A percentile compares a stretch with the other conserved stretches of the same genome.
These are phyloP conservation scores for Gila orcuttii DNA, from an alignment of 2,113 vertebrate species.

Conservation along the genomic window DNA sequence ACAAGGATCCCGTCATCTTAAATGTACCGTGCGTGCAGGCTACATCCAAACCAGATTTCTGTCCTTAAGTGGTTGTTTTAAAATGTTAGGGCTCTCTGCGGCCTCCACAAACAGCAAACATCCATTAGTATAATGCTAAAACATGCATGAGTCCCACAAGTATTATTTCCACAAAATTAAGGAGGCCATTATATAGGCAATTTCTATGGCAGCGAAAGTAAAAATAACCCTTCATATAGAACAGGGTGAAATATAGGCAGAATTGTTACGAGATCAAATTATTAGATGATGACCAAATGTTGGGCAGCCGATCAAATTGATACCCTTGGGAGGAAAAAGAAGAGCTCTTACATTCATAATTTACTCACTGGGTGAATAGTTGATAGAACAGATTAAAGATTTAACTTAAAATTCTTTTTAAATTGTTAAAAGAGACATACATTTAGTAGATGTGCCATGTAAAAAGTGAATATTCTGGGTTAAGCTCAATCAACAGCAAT, in stretches of 20 bases:
- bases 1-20: conserved; percentile 2
- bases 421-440: conserved; percentile 44
- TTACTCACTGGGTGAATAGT: conserved; percentile 55
- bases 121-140: conserved; percentile 60
- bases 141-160: conserved; percentile 60
- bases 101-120: conserved; percentile 45
- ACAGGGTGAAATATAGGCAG: conserved; percentile 15
- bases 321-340: background rate
- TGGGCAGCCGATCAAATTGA: conserved; percentile 36
- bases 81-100: conserved; percentile 43
- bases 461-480: conserved; percentile 12
- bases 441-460: conserved; percentile 37
- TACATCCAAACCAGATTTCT: conserved; percentile 12
- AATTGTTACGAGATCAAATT: conserved; percentile 1
- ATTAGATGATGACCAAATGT: background rate
- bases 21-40: background rate
- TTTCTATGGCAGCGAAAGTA: conserved; percentile 39
- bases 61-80: conserved; percentile 47
- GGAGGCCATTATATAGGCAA: conserved; percentile 47
- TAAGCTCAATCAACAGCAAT: background rate
- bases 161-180: conserved; percentile 56
- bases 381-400: conserved; percentile 54
- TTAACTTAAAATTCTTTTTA: conserved; percentile 53
- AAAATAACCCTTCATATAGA: conserved; percentile 41
- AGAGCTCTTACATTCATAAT: conserved; percentile 48